Evolutionary conservation across 1,140 invertebrate genomes (phyloP), one percentile per base, ranked within the genome.

Genomic region (Drosophila lowei): DNA sequence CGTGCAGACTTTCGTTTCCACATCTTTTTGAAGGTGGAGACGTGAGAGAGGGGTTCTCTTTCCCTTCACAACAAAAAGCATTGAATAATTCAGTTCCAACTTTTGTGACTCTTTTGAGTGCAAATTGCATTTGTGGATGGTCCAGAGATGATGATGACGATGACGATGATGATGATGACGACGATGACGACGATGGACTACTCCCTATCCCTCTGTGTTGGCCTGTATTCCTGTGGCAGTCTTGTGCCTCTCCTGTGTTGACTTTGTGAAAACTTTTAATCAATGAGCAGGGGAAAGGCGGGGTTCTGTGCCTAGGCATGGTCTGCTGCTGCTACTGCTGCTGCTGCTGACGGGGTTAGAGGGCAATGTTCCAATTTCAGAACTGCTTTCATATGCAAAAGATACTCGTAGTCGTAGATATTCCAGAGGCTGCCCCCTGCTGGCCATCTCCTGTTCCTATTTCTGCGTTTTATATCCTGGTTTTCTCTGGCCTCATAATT

Each of bases 371-470:
- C 62, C 80, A 79, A 85, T 81, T 79, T 76, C 67, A 71, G 72
- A 85, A 61, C 79, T 84, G 79, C 77, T 84, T 83, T 83, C 80
- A 83, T 79, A 83, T 83, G 79, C 79, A 85, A 84, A 84, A 85
- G 80, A 84, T 85, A 67, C 64, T 67, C 43, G 48, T 41, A 63
- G 34, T 38, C 34, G 34, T 38, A 38, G 34, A 38, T 38, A 38
- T 76, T 54, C 66, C 57, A 48, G 66, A 48, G 47, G 72, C 62
- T 66, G 77, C 72, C 63, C 41, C 23, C 30, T 38, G 9, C 64
- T 41, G 47, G 23, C 48, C 52, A n/a, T 47, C 28, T 23, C 60
- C 46, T 43, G 34, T 38, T 13, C 34, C 23, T 11, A 13, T 38
- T 38, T 13, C 11, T 13, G 34, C 34, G 34, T 13, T 38, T 38